These are phyloP conservation scores for Epizoanthus illoricatus DNA, from an alignment of 92 coral and sea anemone genomes.

Conservation along the genomic window DNA sequence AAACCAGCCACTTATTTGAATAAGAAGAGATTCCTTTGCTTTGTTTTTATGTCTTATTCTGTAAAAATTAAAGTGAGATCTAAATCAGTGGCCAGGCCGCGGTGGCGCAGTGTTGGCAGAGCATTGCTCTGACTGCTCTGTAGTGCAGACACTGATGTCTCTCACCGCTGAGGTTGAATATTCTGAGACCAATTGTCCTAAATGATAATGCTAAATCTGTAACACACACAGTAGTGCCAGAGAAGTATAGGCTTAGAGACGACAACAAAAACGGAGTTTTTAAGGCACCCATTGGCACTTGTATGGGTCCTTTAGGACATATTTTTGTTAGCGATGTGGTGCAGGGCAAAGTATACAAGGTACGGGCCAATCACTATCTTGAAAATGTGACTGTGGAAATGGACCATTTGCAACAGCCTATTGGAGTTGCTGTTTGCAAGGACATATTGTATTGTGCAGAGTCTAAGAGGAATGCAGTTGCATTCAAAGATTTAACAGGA, in stretches of 20 bases:
- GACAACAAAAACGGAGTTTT: constrained; percentile 65
- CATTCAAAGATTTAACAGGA: constrained; percentile 62
- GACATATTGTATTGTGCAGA: constrained; percentile 53
- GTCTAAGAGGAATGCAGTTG: constrained; percentile 56
- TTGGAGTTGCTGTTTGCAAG: constrained; percentile 56
- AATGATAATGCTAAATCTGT: constrained; percentile 45
- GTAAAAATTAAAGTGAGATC: constrained; percentile 14
- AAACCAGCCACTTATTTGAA: constrained; percentile 1
- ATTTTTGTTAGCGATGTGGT: constrained; percentile 54
- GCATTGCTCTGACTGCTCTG: constrained; percentile 26
- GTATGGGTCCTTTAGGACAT: constrained; percentile 49
- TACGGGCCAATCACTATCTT: constrained; percentile 64
- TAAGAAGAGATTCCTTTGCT: constrained; percentile 8
- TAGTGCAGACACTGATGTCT: constrained; percentile 12
- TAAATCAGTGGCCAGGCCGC: constrained; percentile 8
- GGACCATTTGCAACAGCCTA: constrained; percentile 51
- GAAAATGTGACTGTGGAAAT: constrained; percentile 64
- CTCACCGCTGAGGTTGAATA: constrained; percentile 20
- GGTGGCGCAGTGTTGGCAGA: constrained; percentile 3
- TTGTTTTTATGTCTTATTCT: constrained; percentile 9
- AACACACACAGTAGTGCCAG: constrained; percentile 62
- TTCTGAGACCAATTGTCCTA: constrained; percentile 27
- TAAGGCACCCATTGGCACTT: constrained; percentile 55
- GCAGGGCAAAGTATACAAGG: constrained; percentile 54
- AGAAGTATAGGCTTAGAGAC: constrained; percentile 63